A percentile compares a stretch with the other conserved stretches of the same genome.
phyloP scores from a whole-genome alignment of 2,797 vertebrate genomes.

The Typhlichthys eigenmanni region DNA sequence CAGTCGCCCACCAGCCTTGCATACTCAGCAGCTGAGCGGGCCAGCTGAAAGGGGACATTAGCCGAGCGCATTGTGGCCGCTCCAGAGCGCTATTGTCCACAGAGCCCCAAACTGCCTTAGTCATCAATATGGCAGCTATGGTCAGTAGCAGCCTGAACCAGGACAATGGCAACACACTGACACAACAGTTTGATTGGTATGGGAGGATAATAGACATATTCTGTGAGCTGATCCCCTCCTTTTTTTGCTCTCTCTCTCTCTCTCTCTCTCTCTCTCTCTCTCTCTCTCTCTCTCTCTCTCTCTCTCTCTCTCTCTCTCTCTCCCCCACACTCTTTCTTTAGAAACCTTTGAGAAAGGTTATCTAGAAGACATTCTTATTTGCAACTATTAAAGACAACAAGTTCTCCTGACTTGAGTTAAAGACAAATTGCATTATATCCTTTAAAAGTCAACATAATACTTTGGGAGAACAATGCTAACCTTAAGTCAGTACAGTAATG shows the following conservation, averaged over 20 bases:
- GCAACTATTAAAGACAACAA: no score
- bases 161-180: slow-evolving; percentile 75
- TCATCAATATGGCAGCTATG: slow-evolving; percentile 75
- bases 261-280: slow-evolving; percentile 20
- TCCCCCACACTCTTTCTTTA: slow-evolving; percentile 10
- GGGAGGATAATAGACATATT: slow-evolving; percentile 75
- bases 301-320: no score
- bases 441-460: no score
- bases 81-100: slow-evolving; percentile 71
- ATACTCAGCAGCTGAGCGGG: slow-evolving; percentile 84
- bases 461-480: no score
- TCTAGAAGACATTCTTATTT: no score
- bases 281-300: slow-evolving; percentile 14
- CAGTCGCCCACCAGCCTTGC: slow-evolving; percentile 76
- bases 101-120: slow-evolving; percentile 74
- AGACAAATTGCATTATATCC: no score
- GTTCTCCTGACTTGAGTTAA: no score
- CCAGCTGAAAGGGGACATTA: slow-evolving; percentile 78
- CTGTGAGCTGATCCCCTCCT: slow-evolving; percentile 70
- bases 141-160: slow-evolving; percentile 57
- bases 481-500: no score
- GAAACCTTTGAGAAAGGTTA: slow-evolving; percentile 11
- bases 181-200: slow-evolving; percentile 78
- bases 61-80: slow-evolving; percentile 74
- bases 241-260: slow-evolving; percentile 2